phyloP scores from a whole-genome alignment of 1,140 invertebrate genomes.

The Ganaspis sp. region DNA sequence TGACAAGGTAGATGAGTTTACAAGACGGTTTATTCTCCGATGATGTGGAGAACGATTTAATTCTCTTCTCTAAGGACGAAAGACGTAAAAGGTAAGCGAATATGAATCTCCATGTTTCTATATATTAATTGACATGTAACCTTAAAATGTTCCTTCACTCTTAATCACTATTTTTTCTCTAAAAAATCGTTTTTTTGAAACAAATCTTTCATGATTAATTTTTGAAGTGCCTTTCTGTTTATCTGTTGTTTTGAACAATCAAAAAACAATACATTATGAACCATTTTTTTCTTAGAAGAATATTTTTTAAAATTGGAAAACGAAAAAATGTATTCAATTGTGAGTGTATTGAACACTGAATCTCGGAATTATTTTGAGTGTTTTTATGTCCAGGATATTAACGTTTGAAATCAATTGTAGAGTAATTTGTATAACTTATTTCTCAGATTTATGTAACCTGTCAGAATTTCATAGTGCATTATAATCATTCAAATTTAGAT shows the following conservation, averaged over 20 bases:
- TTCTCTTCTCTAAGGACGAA: constrained; percentile 59
- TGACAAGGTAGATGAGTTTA: constrained; percentile 65
- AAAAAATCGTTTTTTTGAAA: constrained; percentile 15
- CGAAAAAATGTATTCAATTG: too few relatives aligned
- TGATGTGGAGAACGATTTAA: constrained; percentile 70
- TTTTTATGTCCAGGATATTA: too few relatives aligned
- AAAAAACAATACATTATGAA: neutral
- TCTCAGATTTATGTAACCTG: neutral
- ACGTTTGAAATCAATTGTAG: too few relatives aligned
- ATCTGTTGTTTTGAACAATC: too few relatives aligned
- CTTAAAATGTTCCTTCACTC: constrained; percentile 4
- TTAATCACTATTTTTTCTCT: too few relatives aligned
- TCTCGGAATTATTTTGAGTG: too few relatives aligned
- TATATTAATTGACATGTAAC: neutral
- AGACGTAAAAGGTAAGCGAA: constrained; percentile 67
- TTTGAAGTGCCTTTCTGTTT: too few relatives aligned
- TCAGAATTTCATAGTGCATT: neutral
- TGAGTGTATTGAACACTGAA: too few relatives aligned
- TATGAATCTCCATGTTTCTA: neutral
- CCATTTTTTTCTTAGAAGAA: neutral
- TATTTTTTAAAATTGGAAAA: too few relatives aligned
- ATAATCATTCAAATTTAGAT: too few relatives aligned
- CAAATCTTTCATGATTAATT: neutral
- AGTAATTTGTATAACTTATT: neutral
- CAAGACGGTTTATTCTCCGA: constrained; percentile 67